A percentile compares a stretch with the other conserved stretches of the same genome.
These are phyloP conservation scores for Callochromis pleurospilus DNA, from an alignment of 2,113 vertebrate genomes.

Conservation along the genomic window DNA sequence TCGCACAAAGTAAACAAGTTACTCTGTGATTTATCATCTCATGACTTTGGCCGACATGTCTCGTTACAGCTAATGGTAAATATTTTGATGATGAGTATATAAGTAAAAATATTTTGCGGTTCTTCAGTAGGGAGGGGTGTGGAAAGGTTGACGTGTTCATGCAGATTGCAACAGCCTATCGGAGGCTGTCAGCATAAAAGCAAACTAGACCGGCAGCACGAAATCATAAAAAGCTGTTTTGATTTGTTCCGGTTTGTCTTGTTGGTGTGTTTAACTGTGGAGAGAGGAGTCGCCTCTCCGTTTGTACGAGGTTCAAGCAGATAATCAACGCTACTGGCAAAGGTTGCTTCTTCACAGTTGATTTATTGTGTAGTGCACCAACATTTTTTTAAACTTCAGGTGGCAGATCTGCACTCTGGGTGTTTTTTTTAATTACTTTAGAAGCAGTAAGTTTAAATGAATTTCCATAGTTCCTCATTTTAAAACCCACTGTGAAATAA, in stretches of 20 bases:
- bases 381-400: no score
- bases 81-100: not conserved
- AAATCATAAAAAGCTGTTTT: not conserved
- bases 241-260: not conserved
- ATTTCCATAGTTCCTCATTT: not conserved
- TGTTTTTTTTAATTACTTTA: not conserved
- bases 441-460: not conserved
- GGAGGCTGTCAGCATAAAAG: not conserved
- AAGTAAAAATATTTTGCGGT: rapidly evolving
- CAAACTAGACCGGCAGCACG: rapidly evolving
- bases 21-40: not conserved
- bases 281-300: not conserved
- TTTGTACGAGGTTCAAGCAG: not conserved
- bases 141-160: not conserved
- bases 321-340: rapidly evolving
- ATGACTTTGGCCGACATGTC: not conserved
- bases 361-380: not conserved
- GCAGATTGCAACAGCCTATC: rapidly evolving
- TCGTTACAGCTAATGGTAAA: not conserved
- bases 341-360: not conserved
- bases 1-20: not conserved
- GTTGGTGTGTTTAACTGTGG: not conserved
- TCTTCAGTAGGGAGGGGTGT: not conserved
- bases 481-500: not conserved
- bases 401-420: not conserved